Base-by-base conservation (phyloP, 2,113 vertebrate species). In the Ceratotherium simum region DNA sequence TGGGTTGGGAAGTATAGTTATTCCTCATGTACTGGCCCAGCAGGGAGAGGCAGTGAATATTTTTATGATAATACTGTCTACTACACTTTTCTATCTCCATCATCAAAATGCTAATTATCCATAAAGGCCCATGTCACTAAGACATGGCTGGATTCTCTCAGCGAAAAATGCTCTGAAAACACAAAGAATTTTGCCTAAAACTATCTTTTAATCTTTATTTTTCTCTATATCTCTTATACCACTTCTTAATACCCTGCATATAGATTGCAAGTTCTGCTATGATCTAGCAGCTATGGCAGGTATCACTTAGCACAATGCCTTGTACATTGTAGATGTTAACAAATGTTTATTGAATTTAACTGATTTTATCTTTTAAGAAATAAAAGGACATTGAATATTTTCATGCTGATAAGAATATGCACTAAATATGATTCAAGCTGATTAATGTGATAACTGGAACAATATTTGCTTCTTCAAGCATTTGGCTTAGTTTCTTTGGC, bases 371-470 rank as follows among this genome's bases (percentile, higher is more conserved):
- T 80, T 87, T 33, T 79, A 83, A 90, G 27, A 58, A 56, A 65
- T 36, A 89, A 65, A 5, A 2, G 11, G 0, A 25, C 33, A 90
- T 0, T 46, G 5, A 83, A 56, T 83, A 95, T 84, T 95, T 90
- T 95, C 10, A 84, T 65, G 51, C 64, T 70, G 51, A 91, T 33
- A 67, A n/a, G 48, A 86, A 46, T 64, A 92, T 46, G 7, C 60
- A 36, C 4, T 97, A 87, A 95, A 90, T 87, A 42, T 54, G 85
- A 62, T 79, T 92, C 51, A 91, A 75, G 23, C 8, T 94, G 29
- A 90, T 90, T 95, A 96, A 70, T 75, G 2, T 54, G 36, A 29
- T 79, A 75, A 46, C 70, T 67, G 5, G 46, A 48, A 54, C 2
- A 65, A n/a, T 64, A 46, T 82, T 62, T 86, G 42, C 9, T 87